Evolutionary conservation across 2,888 invertebrate species (phyloP).

Genomic region (Arrhopalites spinosus): DNA sequence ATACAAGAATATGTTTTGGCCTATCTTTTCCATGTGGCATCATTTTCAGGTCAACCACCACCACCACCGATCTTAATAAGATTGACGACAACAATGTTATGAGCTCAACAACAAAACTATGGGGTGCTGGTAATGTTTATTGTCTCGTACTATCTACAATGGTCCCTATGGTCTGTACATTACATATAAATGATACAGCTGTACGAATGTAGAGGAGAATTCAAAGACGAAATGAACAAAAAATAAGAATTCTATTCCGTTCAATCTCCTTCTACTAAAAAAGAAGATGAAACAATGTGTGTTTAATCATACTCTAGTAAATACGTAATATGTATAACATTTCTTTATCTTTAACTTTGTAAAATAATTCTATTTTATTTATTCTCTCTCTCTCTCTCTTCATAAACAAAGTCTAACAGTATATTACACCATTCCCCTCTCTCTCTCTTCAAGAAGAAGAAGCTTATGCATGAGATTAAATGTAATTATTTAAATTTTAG

Average conservation of each 20-base stretch:
- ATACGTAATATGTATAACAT: background rate
- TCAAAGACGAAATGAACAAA: background rate
- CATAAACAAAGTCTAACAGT: background rate
- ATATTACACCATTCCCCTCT: no score
- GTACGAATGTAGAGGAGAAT: background rate
- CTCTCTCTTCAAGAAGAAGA: no score
- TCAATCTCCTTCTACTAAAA: background rate
- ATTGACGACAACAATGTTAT: constrained; percentile 22
- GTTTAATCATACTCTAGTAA: constrained; percentile 7
- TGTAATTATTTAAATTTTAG: no score
- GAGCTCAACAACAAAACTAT: background rate
- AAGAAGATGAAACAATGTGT: background rate
- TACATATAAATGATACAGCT: no score
- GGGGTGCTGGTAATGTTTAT: no score
- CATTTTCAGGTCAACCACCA: constrained; percentile 28
- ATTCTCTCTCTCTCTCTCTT: background rate
- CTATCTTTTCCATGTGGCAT: constrained; percentile 21
- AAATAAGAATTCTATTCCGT: background rate
- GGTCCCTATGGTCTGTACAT: no score
- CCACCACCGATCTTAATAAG: background rate
- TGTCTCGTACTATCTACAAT: no score
- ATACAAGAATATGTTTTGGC: constrained; percentile 14
- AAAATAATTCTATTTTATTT: background rate
- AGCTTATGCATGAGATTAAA: no score
- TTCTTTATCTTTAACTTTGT: background rate